These are phyloP conservation scores for Moxostoma hubbsi DNA, from an alignment of 2,797 vertebrate genomes.

Conservation along the genomic window DNA sequence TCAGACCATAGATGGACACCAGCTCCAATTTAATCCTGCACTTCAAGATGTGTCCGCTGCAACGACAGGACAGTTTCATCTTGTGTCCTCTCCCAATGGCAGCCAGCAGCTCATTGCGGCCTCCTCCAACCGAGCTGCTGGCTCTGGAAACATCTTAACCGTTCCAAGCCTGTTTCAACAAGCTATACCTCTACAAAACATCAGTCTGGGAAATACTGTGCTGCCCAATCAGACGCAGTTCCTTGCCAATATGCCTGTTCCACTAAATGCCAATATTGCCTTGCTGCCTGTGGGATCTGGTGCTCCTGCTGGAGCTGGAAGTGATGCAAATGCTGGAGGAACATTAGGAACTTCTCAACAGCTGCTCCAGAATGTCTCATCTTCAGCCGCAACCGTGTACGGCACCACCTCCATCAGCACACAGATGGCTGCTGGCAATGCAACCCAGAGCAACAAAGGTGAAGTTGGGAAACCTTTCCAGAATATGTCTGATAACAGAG, in stretches of 20 bases:
- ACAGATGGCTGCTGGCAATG: conserved; percentile 75
- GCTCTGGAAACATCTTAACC: conserved; percentile 76
- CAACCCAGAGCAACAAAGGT: conserved; percentile 69
- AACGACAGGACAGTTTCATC: conserved; percentile 77
- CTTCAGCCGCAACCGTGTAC: conserved; percentile 66
- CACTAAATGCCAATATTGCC: conserved; percentile 94
- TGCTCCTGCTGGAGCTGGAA: conserved; percentile 59
- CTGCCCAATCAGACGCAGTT: conserved; percentile 93
- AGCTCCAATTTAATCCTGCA: conserved; percentile 87
- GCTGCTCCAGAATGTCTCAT: conserved; percentile 68
- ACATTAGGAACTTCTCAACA: conserved; percentile 67
- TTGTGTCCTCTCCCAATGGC: conserved; percentile 81
- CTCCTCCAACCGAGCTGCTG: conserved; percentile 79
- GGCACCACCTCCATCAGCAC: conserved; percentile 79
- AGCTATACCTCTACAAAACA: conserved; percentile 91
- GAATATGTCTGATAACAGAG: conserved; percentile 75
- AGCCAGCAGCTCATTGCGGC: conserved; percentile 84
- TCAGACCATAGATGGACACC: conserved; percentile 93
- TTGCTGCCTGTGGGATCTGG: conserved; percentile 88
- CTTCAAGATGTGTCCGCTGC: conserved; percentile 72
- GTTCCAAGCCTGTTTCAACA: conserved; percentile 88
- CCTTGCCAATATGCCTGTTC: conserved; percentile 91
- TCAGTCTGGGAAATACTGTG: conserved; percentile 84
- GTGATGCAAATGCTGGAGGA: conserved; percentile 63
- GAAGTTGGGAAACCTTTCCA: conserved; percentile 66